Percentiles rank a stretch among this genome's conserved stretches.
These are phyloP conservation scores for Drosophila miranda DNA, from an alignment of 1,140 invertebrate species.

Conservation along the genomic window DNA sequence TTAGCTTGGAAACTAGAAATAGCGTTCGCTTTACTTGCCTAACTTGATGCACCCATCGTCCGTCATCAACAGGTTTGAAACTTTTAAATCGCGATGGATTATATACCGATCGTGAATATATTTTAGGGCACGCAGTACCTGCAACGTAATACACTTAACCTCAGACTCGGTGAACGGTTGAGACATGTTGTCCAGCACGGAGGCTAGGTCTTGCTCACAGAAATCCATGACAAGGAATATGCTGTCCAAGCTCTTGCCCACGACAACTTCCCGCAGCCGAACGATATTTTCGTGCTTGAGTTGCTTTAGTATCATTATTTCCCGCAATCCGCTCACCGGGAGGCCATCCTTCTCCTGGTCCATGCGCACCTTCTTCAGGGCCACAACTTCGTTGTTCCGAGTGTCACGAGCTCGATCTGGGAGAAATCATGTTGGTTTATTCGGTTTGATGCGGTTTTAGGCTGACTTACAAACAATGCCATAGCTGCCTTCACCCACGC, in stretches of 20 bases:
- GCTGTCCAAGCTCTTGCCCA: conserved; percentile 95
- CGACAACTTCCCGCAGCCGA: conserved; percentile 95
- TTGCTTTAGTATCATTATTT: conserved; percentile 95
- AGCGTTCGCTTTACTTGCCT: conserved; percentile 39
- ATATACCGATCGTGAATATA: conserved; percentile 97
- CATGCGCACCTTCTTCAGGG: conserved; percentile 97
- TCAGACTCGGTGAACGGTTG: conserved; percentile 97
- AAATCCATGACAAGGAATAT: conserved; percentile 99
- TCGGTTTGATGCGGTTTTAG: neutral
- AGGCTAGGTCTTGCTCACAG: conserved; percentile 98
- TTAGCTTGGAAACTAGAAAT: neutral
- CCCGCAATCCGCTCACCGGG: conserved; percentile 94
- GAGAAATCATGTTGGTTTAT: conserved; percentile 8
- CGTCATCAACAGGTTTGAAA: conserved; percentile 97
- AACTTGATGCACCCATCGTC: conserved; percentile 98
- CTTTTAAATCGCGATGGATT: conserved; percentile 97
- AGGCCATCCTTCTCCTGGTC: conserved; percentile 96
- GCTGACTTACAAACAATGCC: conserved; percentile 96
- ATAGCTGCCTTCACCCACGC: conserved; percentile 99
- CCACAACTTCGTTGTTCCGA: conserved; percentile 94
- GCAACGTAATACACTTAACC: conserved; percentile 97
- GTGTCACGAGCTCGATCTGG: conserved; percentile 95
- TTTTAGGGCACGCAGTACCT: conserved; percentile 94
- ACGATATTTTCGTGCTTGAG: conserved; percentile 98
- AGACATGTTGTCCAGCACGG: conserved; percentile 97